phyloP scores from a whole-genome alignment of 1,140 invertebrate species.

The Diorhabda elongata region DNA sequence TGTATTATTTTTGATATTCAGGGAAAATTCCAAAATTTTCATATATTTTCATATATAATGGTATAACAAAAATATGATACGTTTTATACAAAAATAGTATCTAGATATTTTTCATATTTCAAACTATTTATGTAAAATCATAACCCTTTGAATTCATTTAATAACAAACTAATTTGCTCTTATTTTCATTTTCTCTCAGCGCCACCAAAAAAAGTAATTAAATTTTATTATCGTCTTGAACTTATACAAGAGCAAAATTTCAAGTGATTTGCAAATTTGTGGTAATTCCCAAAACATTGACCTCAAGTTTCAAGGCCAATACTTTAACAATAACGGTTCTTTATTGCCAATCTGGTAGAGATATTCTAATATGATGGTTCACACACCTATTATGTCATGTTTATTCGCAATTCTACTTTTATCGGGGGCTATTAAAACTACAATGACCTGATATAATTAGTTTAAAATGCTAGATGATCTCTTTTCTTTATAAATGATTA shows the following conservation, averaged over 20 bases:
- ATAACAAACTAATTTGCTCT: background rate
- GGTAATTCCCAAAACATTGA: background rate
- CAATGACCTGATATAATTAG: background rate
- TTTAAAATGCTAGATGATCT: too few species aligned
- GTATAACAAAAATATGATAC: too few species aligned
- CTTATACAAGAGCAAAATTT: background rate
- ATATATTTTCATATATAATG: too few species aligned
- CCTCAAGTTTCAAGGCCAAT: constrained; percentile 1
- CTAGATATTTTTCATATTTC: too few species aligned
- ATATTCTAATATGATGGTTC: background rate
- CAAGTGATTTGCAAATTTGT: background rate
- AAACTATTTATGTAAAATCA: too few species aligned
- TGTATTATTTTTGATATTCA: too few species aligned
- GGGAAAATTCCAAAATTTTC: too few species aligned
- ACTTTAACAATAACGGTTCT: constrained; percentile 2
- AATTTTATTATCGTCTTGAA: constrained; percentile 1
- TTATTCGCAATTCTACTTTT: background rate
- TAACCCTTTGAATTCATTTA: too few species aligned
- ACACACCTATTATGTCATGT: background rate
- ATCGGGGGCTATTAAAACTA: background rate
- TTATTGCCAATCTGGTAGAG: background rate
- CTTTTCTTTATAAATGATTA: too few species aligned
- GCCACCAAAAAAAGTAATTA: background rate
- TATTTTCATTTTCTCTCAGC: background rate
- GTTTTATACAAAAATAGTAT: too few species aligned